Evolutionary conservation across 2,113 vertebrate genomes (phyloP).

Genomic region (Illadopsis cleaveri): DNA sequence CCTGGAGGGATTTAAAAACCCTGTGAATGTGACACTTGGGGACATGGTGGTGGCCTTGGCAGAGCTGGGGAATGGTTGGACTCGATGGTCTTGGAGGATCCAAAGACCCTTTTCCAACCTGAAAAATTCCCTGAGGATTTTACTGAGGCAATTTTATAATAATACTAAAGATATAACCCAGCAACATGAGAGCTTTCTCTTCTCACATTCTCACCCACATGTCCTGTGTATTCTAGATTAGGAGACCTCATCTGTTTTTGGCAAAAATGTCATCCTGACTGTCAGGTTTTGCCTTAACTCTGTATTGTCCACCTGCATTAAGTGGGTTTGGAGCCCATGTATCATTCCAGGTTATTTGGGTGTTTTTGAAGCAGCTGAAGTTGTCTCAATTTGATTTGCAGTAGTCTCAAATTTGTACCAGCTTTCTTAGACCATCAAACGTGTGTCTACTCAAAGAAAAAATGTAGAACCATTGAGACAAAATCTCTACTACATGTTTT

Average conservation of each 20-base stretch:
- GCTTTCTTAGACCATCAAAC: background rate
- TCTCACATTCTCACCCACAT: rapidly evolving
- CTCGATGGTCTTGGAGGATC: rapidly evolving
- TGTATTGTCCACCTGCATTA: rapidly evolving
- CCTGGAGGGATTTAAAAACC: rapidly evolving
- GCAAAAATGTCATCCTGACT: background rate
- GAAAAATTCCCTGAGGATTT: background rate
- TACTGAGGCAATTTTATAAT: background rate
- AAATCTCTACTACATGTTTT: background rate
- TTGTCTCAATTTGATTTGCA: background rate
- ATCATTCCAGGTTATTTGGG: background rate
- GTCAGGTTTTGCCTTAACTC: background rate
- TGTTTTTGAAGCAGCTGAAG: background rate
- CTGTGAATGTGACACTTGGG: rapidly evolving
- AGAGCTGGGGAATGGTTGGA: background rate
- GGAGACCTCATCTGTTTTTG: background rate
- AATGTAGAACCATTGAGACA: background rate
- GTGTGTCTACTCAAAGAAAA: background rate
- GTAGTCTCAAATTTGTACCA: background rate
- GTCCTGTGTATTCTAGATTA: background rate
- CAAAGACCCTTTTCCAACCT: background rate
- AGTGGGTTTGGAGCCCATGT: background rate
- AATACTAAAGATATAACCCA: rapidly evolving
- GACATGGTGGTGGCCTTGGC: background rate
- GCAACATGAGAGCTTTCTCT: background rate